Evolutionary conservation across 2,888 invertebrate species (phyloP).

Genomic region (Carcina quercana): DNA sequence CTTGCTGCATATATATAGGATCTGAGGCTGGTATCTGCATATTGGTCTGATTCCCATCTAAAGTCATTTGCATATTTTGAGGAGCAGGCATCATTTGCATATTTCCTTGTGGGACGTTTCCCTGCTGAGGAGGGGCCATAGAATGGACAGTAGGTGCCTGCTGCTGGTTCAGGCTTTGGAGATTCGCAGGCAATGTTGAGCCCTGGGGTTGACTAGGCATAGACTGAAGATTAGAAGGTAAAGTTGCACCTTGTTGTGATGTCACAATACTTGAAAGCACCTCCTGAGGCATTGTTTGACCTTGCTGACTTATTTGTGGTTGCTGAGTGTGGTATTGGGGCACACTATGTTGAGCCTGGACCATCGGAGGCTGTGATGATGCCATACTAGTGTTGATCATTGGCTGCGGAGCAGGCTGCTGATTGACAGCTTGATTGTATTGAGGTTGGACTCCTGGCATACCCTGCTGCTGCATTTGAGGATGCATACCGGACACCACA

Average conservation of each 20-base stretch:
- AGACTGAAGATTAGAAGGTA: constrained; percentile 59
- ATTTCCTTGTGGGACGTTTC: constrained; percentile 73
- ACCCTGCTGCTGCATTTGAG: constrained; percentile 64
- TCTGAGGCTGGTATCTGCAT: constrained; percentile 73
- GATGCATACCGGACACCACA: constrained; percentile 66
- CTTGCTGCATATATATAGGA: constrained; percentile 65
- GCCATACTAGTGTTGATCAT: constrained; percentile 64
- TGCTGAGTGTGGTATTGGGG: constrained; percentile 68
- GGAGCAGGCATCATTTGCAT: constrained; percentile 73
- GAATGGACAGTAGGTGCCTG: constrained; percentile 56
- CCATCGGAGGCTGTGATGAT: constrained; percentile 64
- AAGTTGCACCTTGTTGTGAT: constrained; percentile 65
- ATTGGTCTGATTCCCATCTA: constrained; percentile 70
- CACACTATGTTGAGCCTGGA: constrained; percentile 65
- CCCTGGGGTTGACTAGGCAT: constrained; percentile 71
- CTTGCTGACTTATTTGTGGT: constrained; percentile 64
- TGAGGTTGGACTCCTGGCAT: constrained; percentile 69
- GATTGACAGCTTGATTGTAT: constrained; percentile 67
- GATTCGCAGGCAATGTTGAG: constrained; percentile 75
- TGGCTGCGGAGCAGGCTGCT: constrained; percentile 56
- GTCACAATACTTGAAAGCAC: constrained; percentile 65
- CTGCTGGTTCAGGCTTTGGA: constrained; percentile 69
- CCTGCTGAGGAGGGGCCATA: constrained; percentile 65
- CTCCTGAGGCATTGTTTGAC: constrained; percentile 65
- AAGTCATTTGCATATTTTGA: constrained; percentile 71